These are phyloP conservation scores for Lobophora halterata DNA, from an alignment of 2,888 invertebrate species.

Conservation along the genomic window DNA sequence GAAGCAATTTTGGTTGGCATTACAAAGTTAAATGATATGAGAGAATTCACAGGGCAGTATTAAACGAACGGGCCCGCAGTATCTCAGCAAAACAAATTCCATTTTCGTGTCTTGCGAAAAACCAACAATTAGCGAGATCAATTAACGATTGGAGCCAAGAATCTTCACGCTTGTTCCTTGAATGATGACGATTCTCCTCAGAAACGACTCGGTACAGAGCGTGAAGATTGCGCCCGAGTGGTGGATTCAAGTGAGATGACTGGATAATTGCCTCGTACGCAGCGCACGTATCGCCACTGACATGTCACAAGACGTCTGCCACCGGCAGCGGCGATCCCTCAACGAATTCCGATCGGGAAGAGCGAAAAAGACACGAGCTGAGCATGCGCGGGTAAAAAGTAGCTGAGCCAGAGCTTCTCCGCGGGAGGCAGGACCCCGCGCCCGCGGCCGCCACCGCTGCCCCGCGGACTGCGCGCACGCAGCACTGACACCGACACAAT, in stretches of 20 bases:
- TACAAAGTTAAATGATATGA: constrained; percentile 3
- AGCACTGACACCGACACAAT: constrained; percentile 57
- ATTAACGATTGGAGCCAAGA: constrained; percentile 56
- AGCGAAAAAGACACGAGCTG: constrained; percentile 80
- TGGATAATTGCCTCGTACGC: constrained; percentile 76
- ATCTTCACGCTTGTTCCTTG: constrained; percentile 68
- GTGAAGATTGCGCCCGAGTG: constrained; percentile 51
- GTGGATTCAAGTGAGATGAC: constrained; percentile 59
- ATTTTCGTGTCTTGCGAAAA: constrained; percentile 38
- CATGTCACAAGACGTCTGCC: constrained; percentile 79
- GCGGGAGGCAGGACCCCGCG: constrained; percentile 62
- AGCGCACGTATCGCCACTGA: constrained; percentile 70
- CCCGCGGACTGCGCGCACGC: constrained; percentile 36
- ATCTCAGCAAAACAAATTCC: constrained; percentile 36
- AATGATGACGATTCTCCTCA: constrained; percentile 59
- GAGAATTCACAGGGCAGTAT: constrained; percentile 29
- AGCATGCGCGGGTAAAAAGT: constrained; percentile 73
- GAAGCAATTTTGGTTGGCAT: not conserved
- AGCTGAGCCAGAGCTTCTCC: constrained; percentile 58
- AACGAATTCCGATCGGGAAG: constrained; percentile 77
- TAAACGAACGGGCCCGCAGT: constrained; percentile 30
- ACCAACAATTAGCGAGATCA: constrained; percentile 54
- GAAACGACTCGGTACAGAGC: constrained; percentile 49
- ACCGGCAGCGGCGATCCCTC: constrained; percentile 78
- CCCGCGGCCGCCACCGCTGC: constrained; percentile 35